Evolutionary conservation across 2,888 invertebrate genomes (phyloP).

Genomic region (Apamea epomidion): DNA sequence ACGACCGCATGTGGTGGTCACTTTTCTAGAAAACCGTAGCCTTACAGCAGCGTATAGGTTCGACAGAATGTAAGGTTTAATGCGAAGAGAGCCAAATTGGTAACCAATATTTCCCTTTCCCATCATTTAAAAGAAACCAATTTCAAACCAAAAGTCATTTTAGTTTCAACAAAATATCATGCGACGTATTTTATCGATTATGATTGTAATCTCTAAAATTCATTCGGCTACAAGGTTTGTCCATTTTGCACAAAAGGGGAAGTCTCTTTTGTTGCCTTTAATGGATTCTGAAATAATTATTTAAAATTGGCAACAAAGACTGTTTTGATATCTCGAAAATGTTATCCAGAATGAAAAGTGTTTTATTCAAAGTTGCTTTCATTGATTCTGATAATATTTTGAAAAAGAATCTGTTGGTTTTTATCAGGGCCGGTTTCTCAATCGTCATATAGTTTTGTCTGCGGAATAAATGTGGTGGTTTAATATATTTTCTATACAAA

Average conservation of each 20-base stretch:
- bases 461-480: no score
- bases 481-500: no score
- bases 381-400: slow-evolving; percentile 20
- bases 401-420: not conserved
- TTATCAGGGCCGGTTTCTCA: not conserved
- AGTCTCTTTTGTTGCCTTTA: slow-evolving; percentile 52
- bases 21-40: no score
- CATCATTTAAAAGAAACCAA: not conserved
- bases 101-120: not conserved
- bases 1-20: no score
- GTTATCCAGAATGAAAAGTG: slow-evolving; percentile 27
- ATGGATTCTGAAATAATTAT: slow-evolving; percentile 58
- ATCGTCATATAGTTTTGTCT: not conserved
- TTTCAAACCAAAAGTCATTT: slow-evolving; percentile 7
- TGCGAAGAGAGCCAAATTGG: not conserved
- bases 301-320: slow-evolving; percentile 53
- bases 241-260: slow-evolving; percentile 55
- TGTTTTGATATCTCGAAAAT: slow-evolving; percentile 35
- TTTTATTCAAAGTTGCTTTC: slow-evolving; percentile 12
- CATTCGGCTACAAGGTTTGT: slow-evolving; percentile 52
- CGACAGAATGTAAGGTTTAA: not conserved
- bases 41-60: not conserved
- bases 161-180: slow-evolving; percentile 21
- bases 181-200: slow-evolving; percentile 35
- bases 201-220: slow-evolving; percentile 56